Conservation (phyloP, 2,113 vertebrate species). For the Rallus limicola region DNA sequence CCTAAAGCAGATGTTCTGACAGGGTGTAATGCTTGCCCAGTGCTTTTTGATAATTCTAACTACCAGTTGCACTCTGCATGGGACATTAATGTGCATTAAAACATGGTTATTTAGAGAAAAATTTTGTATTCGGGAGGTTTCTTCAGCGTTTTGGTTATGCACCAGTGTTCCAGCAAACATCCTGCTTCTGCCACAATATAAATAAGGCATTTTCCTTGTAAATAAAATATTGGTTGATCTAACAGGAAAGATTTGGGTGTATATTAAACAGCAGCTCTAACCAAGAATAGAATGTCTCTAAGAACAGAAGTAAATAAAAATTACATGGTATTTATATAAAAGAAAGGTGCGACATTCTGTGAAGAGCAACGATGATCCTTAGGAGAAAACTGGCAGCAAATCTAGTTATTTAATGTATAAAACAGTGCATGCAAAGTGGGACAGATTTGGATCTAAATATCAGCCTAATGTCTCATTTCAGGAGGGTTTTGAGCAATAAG, state of each 20-base stretch:
- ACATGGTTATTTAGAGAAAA: background rate
- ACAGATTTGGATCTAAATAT: background rate
- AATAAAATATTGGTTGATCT: constrained; percentile 2
- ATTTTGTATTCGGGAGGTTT: background rate
- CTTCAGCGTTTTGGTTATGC: background rate
- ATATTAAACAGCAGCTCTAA: background rate
- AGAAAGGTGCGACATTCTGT: background rate
- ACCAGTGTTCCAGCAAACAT: background rate
- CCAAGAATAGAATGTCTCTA: background rate
- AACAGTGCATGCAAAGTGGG: constrained; percentile 14
- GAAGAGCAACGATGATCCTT: background rate
- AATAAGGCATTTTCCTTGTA: constrained; percentile 11
- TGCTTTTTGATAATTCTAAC: background rate
- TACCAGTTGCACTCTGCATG: background rate
- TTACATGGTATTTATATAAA: background rate
- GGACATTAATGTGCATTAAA: background rate
- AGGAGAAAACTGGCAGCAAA: background rate
- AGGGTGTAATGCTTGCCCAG: background rate
- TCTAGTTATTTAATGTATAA: constrained; percentile 20
- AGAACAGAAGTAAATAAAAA: constrained; percentile 15
- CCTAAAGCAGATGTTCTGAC: background rate
- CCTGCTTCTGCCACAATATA: background rate
- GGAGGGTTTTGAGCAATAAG: background rate
- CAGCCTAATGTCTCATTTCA: background rate
- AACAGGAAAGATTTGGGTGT: background rate